Conservation (phyloP, 1,140 invertebrate species). For the Gonatopus flavifemur region DNA sequence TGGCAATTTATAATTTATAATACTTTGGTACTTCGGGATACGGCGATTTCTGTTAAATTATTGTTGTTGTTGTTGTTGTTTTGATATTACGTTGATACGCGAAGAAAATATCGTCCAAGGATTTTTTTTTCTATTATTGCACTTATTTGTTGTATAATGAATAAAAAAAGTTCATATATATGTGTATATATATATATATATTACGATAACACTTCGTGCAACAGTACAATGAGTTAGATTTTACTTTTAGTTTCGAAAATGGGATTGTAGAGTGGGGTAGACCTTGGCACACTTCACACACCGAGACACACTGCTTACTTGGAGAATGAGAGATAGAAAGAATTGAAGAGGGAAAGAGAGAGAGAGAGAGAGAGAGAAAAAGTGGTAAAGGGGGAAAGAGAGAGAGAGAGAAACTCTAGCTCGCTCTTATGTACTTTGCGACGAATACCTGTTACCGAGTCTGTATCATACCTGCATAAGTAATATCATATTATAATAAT, state of each 20-base stretch:
- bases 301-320: conserved; percentile 35
- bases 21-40: too few relatives aligned
- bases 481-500: conserved; percentile 20
- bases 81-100: too few relatives aligned
- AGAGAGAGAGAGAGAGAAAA: conserved; percentile 2
- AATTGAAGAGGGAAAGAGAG: conserved; percentile 6
- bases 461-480: conserved; percentile 19
- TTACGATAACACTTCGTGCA: conserved; percentile 42
- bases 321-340: conserved; percentile 14
- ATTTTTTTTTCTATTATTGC: too few relatives aligned
- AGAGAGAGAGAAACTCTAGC: conserved; percentile 11
- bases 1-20: too few relatives aligned
- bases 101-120: too few relatives aligned
- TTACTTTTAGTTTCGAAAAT: conserved; percentile 61
- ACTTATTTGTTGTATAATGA: too few relatives aligned
- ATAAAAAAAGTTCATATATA: background rate
- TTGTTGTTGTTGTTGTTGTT: too few relatives aligned
- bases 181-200: conserved; percentile 40
- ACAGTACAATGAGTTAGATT: conserved; percentile 57
- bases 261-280: conserved; percentile 52
- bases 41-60: too few relatives aligned
- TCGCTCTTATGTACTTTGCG: conserved; percentile 28
- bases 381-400: background rate
- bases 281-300: conserved; percentile 58
- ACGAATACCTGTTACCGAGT: conserved; percentile 40